Conservation (phyloP, 2,888 invertebrate genomes). For the Anodontia alba region DNA sequence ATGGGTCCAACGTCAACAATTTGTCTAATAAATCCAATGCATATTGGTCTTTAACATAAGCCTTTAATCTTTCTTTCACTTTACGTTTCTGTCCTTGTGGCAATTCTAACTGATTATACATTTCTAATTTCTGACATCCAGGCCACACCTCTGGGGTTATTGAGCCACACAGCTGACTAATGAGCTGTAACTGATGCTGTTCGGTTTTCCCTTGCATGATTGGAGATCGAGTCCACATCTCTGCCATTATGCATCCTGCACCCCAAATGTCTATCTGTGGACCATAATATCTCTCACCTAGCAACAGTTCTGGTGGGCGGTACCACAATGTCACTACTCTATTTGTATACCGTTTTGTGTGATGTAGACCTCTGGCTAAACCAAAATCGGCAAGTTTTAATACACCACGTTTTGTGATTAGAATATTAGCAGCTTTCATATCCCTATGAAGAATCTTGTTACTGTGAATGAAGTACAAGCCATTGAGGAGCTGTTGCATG, state of each 20-base stretch:
- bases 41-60: constrained; percentile 95
- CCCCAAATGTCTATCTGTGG: constrained; percentile 97
- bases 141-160: constrained; percentile 96
- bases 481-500: constrained; percentile 89
- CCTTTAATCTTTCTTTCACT: constrained; percentile 88
- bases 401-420: constrained; percentile 95
- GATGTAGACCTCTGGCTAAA: constrained; percentile 96
- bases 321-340: constrained; percentile 99
- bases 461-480: constrained; percentile 97
- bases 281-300: constrained; percentile 94
- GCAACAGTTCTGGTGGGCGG: constrained; percentile 86
- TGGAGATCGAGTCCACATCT: constrained; percentile 97
- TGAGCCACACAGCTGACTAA: constrained; percentile 98
- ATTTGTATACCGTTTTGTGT: constrained; percentile 96
- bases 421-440: constrained; percentile 99
- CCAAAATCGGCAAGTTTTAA: constrained; percentile 99
- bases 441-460: constrained; percentile 90
- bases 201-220: constrained; percentile 94
- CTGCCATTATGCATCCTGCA: constrained; percentile 99
- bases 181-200: constrained; percentile 96
- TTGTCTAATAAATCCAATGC: constrained; percentile 97
- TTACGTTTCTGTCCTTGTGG: constrained; percentile 82
- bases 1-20: constrained; percentile 95
- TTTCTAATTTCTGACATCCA: constrained; percentile 94
- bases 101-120: constrained; percentile 88